Percentiles rank a stretch among this genome's conserved stretches.
phyloP scores from a whole-genome alignment of 2,888 invertebrate genomes.

The Biston stratarius region DNA sequence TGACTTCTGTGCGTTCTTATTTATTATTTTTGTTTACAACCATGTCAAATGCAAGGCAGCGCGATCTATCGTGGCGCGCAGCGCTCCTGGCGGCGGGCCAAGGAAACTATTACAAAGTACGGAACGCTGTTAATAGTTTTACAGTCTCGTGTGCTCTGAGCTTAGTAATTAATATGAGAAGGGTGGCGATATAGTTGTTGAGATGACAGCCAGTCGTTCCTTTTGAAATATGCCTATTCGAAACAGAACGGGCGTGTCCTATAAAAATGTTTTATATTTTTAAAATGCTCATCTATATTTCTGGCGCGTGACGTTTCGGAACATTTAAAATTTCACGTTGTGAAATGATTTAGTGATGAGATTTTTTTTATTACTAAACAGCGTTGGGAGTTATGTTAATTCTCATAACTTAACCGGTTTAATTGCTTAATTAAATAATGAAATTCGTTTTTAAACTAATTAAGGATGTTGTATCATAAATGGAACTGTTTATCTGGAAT shows the following conservation, averaged over 20 bases:
- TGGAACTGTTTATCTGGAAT: constrained; percentile 19
- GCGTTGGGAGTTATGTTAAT: constrained; percentile 34
- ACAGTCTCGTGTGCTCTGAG: constrained; percentile 69
- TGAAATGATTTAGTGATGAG: constrained; percentile 55
- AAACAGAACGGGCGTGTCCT: constrained; percentile 55
- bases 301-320: constrained; percentile 45
- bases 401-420: constrained; percentile 36
- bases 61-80: constrained; percentile 67
- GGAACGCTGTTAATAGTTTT: constrained; percentile 77
- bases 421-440: constrained; percentile 46
- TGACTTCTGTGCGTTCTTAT: constrained; percentile 60
- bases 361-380: constrained; percentile 42
- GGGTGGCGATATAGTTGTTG: constrained; percentile 60
- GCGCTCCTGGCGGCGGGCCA: constrained; percentile 76
- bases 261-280: constrained; percentile 46
- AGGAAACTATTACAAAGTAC: constrained; percentile 79
- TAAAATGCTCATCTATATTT: constrained; percentile 38
- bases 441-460: constrained; percentile 48
- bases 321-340: constrained; percentile 51
- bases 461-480: constrained; percentile 54
- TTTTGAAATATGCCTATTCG: constrained; percentile 51
- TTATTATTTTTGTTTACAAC: constrained; percentile 81
- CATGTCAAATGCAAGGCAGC: constrained; percentile 73
- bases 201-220: constrained; percentile 57
- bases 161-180: constrained; percentile 72